phyloP scores from a whole-genome alignment of 2,113 vertebrate species.

The Oryzias celebensis region DNA sequence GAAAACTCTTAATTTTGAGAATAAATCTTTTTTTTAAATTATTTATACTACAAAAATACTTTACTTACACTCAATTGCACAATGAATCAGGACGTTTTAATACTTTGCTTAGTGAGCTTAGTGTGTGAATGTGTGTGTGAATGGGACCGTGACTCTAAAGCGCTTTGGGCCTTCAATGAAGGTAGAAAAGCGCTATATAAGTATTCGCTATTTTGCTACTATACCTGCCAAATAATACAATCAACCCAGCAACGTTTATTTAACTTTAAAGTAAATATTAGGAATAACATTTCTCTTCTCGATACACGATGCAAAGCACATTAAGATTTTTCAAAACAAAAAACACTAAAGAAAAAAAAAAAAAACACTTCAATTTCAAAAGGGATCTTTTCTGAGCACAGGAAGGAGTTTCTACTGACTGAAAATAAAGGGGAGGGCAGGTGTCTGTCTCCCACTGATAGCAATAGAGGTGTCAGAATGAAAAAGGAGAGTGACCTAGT shows the following conservation, averaged over 20 bases:
- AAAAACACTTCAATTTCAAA: background rate
- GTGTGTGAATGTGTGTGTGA: no score
- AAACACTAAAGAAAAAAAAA: background rate
- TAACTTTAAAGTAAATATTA: background rate
- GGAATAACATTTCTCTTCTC: background rate
- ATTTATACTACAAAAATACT: no score
- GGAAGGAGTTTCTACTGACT: slow-evolving; percentile 12
- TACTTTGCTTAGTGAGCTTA: background rate
- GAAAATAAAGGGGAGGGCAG: slow-evolving; percentile 29
- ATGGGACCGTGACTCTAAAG: no score
- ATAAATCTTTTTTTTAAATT: no score
- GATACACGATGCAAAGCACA: background rate
- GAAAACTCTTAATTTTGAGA: no score
- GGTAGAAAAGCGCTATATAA: no score
- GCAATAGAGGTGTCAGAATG: slow-evolving; percentile 18
- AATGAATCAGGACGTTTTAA: background rate
- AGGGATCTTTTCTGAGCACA: slow-evolving; percentile 8
- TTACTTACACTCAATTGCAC: no score
- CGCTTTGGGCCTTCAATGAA: no score
- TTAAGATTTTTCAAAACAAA: background rate
- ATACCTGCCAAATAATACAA: background rate
- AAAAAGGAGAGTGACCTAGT: slow-evolving; percentile 42
- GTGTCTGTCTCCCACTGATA: slow-evolving; percentile 25
- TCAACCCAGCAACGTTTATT: background rate
- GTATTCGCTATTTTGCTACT: no score